Evolutionary conservation across 2,113 vertebrate species (phyloP).

Genomic region (Loxodonta africana): DNA sequence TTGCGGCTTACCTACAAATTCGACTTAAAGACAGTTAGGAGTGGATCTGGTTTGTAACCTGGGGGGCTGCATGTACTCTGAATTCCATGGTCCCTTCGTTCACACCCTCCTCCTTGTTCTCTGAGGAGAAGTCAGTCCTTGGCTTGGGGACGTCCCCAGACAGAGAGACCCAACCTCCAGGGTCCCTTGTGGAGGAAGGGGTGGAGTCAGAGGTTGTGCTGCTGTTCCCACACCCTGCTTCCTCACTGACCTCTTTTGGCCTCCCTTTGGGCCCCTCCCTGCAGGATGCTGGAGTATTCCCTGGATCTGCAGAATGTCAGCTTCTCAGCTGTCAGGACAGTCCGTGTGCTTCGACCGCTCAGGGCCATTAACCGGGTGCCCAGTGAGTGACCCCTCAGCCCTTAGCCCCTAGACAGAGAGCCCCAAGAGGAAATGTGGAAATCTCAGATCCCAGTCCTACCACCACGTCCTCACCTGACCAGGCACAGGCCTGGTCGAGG

Average conservation of each 20-base stretch:
- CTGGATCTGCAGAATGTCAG: conserved; percentile 99
- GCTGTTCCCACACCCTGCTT: background rate
- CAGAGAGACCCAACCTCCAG: background rate
- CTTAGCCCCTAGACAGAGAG: conserved; percentile 52
- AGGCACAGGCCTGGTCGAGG: background rate
- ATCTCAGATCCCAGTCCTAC: background rate
- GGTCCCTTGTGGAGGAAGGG: background rate
- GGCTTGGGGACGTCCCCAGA: background rate
- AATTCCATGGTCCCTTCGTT: background rate
- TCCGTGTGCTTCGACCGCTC: conserved; percentile 97
- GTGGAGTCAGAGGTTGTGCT: background rate
- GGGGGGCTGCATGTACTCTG: background rate
- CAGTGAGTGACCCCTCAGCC: conserved; percentile 90
- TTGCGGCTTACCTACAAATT: too few species aligned
- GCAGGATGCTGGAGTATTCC: conserved; percentile 99
- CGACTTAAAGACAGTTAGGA: too few species aligned
- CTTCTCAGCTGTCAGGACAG: conserved; percentile 97
- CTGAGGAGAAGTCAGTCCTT: background rate
- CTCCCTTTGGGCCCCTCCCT: conserved; percentile 70
- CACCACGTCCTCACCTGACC: background rate
- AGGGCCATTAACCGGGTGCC: conserved; percentile 99
- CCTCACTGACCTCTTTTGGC: conserved; percentile 55
- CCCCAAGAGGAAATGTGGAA: conserved; percentile 35
- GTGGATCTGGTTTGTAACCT: too few species aligned
- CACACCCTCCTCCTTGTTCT: background rate